phyloP scores from a whole-genome alignment of 2,797 vertebrate genomes.

The Eutrigla gurnardus region DNA sequence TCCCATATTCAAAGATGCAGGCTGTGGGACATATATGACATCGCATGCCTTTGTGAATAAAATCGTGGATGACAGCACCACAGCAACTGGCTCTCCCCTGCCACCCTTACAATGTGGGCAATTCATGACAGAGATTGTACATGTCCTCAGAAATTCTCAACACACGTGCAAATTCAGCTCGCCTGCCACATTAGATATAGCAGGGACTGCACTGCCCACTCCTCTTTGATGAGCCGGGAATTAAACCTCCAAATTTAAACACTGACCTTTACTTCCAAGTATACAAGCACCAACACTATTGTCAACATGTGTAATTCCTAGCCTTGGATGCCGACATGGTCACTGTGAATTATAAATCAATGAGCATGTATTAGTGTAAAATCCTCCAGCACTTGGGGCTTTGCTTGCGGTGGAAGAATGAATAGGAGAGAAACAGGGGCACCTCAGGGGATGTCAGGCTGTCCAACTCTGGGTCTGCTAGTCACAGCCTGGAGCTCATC shows the following conservation, averaged over 20 bases:
- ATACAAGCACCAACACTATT: slow-evolving; percentile 63
- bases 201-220: slow-evolving; percentile 23
- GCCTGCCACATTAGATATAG: slow-evolving; percentile 38
- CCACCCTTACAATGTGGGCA: slow-evolving; percentile 13
- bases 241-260: slow-evolving; percentile 73
- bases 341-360: slow-evolving; percentile 80
- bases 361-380: slow-evolving; percentile 73
- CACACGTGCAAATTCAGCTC: slow-evolving; percentile 32
- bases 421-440: slow-evolving; percentile 49
- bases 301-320: slow-evolving; percentile 80
- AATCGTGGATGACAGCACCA: slow-evolving; percentile 27
- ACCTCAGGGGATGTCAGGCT: slow-evolving; percentile 59
- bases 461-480: slow-evolving; percentile 58
- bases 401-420: slow-evolving; percentile 64
- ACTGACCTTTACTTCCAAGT: slow-evolving; percentile 79
- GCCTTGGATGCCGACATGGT: slow-evolving; percentile 58
- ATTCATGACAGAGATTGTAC: slow-evolving; percentile 38
- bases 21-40: slow-evolving; percentile 7
- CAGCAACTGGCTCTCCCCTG: slow-evolving; percentile 15
- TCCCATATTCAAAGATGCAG: background rate
- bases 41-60: slow-evolving; percentile 22
- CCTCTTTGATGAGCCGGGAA: slow-evolving; percentile 53
- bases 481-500: slow-evolving; percentile 59
- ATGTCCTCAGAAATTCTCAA: slow-evolving; percentile 21
- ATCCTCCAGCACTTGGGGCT: slow-evolving; percentile 63